These are phyloP conservation scores for Terrapene triunguis DNA, from an alignment of 2,113 vertebrate species.

Conservation along the genomic window DNA sequence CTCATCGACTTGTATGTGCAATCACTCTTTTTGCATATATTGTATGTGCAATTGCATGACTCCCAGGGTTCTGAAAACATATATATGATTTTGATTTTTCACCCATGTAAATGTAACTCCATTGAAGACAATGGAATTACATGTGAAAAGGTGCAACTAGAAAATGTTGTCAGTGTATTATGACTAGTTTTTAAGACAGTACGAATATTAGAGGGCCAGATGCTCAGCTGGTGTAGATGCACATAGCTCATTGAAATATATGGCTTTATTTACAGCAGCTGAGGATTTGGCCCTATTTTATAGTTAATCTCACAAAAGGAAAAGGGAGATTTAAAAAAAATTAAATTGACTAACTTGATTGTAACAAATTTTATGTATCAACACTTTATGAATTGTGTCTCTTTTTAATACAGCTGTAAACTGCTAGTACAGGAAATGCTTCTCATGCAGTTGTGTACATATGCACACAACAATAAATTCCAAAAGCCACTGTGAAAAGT, in stretches of 20 bases:
- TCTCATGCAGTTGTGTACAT: accelerated
- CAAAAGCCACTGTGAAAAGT: accelerated
- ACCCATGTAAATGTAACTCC: neutral
- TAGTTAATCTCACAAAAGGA: neutral
- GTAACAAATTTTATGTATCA: neutral
- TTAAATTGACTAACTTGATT: neutral
- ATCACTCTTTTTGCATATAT: neutral
- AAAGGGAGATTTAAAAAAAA: neutral
- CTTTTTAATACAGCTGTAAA: neutral
- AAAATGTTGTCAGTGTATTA: neutral
- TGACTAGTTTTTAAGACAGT: neutral
- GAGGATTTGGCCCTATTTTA: neutral
- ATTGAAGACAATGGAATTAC: neutral
- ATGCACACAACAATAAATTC: neutral
- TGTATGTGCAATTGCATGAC: neutral
- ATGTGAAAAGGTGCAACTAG: neutral
- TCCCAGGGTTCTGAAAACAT: neutral
- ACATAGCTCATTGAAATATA: neutral
- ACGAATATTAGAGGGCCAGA: neutral
- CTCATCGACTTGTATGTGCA: neutral
- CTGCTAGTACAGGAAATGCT: neutral
- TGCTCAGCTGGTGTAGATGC: neutral
- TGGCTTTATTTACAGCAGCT: neutral
- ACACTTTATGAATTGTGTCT: neutral
- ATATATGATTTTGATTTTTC: neutral